These are phyloP conservation scores for Onychostruthus taczanowskii DNA, from an alignment of 2,113 vertebrate species.

Conservation along the genomic window DNA sequence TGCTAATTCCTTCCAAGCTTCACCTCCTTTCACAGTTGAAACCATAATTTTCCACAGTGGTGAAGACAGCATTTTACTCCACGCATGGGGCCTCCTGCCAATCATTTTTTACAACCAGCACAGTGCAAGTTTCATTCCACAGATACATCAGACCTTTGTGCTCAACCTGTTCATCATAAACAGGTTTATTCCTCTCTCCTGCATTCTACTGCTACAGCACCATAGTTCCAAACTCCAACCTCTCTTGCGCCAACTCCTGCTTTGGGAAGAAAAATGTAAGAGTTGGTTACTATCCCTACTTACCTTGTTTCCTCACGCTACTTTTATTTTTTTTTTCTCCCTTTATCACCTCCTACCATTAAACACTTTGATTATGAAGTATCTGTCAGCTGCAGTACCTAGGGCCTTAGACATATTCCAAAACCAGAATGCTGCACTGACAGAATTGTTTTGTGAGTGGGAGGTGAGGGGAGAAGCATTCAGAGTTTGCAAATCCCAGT, in stretches of 20 bases:
- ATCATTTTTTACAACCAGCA: background rate
- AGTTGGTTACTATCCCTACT: background rate
- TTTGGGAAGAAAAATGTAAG: background rate
- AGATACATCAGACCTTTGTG: background rate
- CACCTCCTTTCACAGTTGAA: constrained; percentile 23
- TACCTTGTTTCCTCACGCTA: background rate
- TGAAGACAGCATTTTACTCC: constrained; percentile 4
- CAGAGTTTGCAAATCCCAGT: background rate
- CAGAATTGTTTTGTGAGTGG: background rate
- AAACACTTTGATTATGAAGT: background rate
- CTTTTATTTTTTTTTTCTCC: accelerated
- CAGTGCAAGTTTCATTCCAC: background rate
- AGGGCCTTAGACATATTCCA: background rate
- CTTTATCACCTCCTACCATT: constrained; percentile 36
- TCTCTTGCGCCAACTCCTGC: background rate
- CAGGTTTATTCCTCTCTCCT: background rate
- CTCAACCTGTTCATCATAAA: background rate
- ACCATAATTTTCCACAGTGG: background rate
- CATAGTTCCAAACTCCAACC: accelerated
- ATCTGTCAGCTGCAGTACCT: constrained; percentile 16
- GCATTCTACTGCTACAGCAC: background rate
- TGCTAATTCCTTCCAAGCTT: constrained; percentile 19
- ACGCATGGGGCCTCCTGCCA: constrained; percentile 1
- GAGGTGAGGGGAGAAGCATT: background rate
- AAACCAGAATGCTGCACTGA: background rate